Evolutionary conservation across 2,797 vertebrate genomes (phyloP).

Genomic region (Tragopan temminckii): DNA sequence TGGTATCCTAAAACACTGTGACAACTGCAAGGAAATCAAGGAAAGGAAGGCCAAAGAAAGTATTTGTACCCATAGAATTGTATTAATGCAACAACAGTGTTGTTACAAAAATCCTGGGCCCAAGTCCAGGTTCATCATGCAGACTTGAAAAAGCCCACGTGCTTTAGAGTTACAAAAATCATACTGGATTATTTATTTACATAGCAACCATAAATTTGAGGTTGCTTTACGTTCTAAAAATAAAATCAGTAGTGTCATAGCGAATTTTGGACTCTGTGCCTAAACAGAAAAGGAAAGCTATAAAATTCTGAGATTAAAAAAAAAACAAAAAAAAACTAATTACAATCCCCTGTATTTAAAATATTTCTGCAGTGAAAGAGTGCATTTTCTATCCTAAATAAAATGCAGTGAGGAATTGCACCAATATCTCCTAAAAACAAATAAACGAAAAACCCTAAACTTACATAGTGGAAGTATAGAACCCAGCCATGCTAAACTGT

Average conservation of each 20-base stretch:
- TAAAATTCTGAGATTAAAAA: neutral
- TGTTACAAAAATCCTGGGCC: constrained; percentile 30
- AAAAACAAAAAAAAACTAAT: neutral
- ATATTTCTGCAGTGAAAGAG: constrained; percentile 18
- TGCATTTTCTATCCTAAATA: constrained; percentile 42
- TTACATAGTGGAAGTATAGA: constrained; percentile 51
- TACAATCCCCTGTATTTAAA: neutral
- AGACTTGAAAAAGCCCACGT: constrained; percentile 29
- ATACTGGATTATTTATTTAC: constrained; percentile 48
- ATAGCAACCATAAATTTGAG: constrained; percentile 44
- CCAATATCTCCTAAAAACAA: constrained; percentile 36
- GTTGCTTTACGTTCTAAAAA: constrained; percentile 41
- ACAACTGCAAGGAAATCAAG: neutral
- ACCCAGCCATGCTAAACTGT: constrained; percentile 53
- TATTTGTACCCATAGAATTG: constrained; percentile 1
- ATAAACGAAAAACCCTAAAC: neutral
- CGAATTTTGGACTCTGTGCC: neutral
- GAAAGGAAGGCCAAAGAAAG: neutral
- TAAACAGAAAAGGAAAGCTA: neutral
- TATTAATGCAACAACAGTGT: neutral
- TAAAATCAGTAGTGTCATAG: constrained; percentile 2
- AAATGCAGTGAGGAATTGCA: constrained; percentile 47
- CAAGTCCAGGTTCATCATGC: neutral
- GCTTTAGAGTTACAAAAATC: constrained; percentile 14
- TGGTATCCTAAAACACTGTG: neutral